These are phyloP conservation scores for Thalpophila matura DNA, from an alignment of 2,888 invertebrate genomes.

Conservation along the genomic window DNA sequence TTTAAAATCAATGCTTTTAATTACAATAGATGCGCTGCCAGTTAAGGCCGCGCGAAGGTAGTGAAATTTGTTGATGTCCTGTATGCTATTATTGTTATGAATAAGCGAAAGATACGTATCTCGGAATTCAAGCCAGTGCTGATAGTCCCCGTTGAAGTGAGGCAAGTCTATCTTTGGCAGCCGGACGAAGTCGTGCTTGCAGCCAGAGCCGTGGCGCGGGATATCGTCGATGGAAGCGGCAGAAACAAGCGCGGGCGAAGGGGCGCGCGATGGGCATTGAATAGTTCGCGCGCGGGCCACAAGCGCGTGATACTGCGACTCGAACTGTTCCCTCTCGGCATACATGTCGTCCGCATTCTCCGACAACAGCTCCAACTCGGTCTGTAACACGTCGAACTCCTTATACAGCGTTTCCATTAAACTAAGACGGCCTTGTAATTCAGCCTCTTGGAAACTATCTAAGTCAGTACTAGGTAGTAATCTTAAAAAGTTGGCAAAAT, in stretches of 20 bases:
- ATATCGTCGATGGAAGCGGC: too few relatives aligned
- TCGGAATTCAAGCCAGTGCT: too few relatives aligned
- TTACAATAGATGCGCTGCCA: slow-evolving; percentile 41
- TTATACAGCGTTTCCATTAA: neutral
- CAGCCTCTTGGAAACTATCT: neutral
- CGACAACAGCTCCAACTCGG: too few relatives aligned
- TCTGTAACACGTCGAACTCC: neutral
- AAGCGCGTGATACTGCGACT: neutral
- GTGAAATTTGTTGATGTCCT: too few relatives aligned
- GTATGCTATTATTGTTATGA: too few relatives aligned
- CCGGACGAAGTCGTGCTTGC: too few relatives aligned
- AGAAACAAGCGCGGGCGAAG: too few relatives aligned
- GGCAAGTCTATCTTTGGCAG: neutral
- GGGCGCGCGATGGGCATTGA: too few relatives aligned
- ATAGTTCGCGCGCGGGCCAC: neutral
- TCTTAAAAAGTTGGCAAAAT: slow-evolving; percentile 1
- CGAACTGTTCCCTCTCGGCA: neutral
- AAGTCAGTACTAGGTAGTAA: neutral
- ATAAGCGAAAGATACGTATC: too few relatives aligned
- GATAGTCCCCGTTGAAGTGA: neutral
- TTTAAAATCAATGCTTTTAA: slow-evolving; percentile 49
- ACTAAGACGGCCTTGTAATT: neutral
- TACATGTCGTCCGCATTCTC: neutral
- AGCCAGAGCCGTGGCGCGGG: too few relatives aligned
- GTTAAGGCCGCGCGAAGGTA: slow-evolving; percentile 27